Percentiles rank a stretch among this genome's conserved stretches.
phyloP scores from a whole-genome alignment of 2,888 invertebrate species.

The Abrostola triplasia region DNA sequence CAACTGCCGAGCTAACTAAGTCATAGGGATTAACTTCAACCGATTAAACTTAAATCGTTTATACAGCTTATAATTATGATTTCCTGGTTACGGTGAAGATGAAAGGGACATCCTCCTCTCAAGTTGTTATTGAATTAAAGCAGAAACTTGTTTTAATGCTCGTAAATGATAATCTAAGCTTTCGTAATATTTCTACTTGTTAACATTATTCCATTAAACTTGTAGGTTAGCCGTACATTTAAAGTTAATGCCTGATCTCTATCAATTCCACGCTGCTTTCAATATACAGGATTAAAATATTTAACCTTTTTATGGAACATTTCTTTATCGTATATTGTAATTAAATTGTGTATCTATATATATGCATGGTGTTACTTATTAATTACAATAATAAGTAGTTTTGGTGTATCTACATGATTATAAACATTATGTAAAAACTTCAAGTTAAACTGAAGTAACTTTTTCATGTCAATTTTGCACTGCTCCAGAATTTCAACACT shows the following conservation, averaged over 20 bases:
- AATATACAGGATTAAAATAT: background rate
- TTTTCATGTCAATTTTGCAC: background rate
- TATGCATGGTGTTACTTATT: too few relatives aligned
- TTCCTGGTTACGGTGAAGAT: slow-evolving; percentile 18
- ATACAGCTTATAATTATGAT: slow-evolving; percentile 15
- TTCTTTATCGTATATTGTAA: too few relatives aligned
- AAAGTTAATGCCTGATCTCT: background rate
- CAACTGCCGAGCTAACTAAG: slow-evolving; percentile 4
- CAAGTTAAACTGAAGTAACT: background rate
- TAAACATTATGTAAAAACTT: background rate
- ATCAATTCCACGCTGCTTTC: background rate
- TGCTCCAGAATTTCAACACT: slow-evolving; percentile 31
- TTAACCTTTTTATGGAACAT: too few relatives aligned
- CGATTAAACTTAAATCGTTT: background rate
- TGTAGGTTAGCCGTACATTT: background rate
- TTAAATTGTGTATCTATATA: too few relatives aligned
- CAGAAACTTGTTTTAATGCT: slow-evolving; percentile 1
- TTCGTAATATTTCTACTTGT: slow-evolving; percentile 2
- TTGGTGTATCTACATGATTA: too few relatives aligned
- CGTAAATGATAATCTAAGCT: slow-evolving; percentile 1
- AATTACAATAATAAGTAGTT: too few relatives aligned
- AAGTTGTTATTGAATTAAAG: slow-evolving; percentile 5
- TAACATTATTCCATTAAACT: background rate
- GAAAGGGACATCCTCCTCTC: background rate
- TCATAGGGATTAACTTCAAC: slow-evolving; percentile 2